These are phyloP conservation scores for Phragmatobia fuliginosa DNA, from an alignment of 2,888 invertebrate genomes.

Conservation along the genomic window DNA sequence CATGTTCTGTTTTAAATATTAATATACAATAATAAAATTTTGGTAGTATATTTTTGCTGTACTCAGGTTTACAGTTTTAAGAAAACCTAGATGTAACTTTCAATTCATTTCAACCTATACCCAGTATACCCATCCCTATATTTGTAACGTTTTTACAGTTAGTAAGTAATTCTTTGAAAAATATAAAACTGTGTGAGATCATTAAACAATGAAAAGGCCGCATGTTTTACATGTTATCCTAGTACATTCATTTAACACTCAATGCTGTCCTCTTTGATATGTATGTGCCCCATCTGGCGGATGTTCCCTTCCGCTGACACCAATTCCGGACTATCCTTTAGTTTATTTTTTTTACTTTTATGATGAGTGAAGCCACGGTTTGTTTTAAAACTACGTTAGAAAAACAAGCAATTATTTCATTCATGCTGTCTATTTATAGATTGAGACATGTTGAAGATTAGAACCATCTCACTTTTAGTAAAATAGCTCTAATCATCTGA, in stretches of 20 bases:
- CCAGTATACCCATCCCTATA: too few species aligned
- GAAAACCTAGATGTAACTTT: neutral
- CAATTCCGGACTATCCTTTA: constrained; percentile 79
- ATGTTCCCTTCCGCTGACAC: constrained; percentile 81
- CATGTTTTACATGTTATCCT: constrained; percentile 8
- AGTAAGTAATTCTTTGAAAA: neutral
- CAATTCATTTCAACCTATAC: neutral
- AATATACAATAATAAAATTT: neutral
- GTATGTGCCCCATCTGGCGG: constrained; percentile 83
- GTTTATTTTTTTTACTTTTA: constrained; percentile 80
- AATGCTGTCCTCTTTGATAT: constrained; percentile 50
- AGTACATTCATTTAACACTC: constrained; percentile 36
- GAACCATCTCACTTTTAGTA: constrained; percentile 10
- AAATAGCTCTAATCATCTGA: constrained; percentile 19
- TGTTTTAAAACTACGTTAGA: constrained; percentile 60
- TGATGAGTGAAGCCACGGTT: constrained; percentile 71
- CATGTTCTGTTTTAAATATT: too few species aligned
- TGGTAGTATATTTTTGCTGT: neutral
- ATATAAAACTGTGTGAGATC: neutral
- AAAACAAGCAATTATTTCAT: constrained; percentile 67
- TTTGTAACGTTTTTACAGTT: neutral
- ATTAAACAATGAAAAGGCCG: neutral
- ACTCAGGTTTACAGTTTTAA: neutral
- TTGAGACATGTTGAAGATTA: neutral
- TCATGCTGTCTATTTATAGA: constrained; percentile 57